Evolutionary conservation across 2,888 invertebrate species (phyloP).

Genomic region (Dromius quadrimaculatus): DNA sequence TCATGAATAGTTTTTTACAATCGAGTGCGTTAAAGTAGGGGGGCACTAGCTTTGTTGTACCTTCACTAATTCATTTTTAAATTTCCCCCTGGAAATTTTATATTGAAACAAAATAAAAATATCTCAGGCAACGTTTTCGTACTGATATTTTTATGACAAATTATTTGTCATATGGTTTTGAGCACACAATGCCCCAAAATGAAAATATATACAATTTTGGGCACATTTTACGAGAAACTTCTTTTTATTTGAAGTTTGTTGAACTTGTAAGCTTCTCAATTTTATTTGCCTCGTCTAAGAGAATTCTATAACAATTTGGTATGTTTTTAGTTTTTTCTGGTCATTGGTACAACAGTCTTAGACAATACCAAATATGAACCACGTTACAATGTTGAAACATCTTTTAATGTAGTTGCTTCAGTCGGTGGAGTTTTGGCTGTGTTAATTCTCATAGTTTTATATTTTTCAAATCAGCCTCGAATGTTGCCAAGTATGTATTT

Average conservation of each 20-base stretch:
- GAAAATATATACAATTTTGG: not conserved
- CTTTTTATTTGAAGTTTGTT: conserved; percentile 12
- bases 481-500: not conserved
- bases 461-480: not conserved
- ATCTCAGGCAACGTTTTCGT: no score
- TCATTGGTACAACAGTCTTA: not conserved
- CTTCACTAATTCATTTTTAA: no score
- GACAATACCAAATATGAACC: not conserved
- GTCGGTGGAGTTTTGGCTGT: not conserved
- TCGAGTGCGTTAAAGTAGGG: no score
- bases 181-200: not conserved
- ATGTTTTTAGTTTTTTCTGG: not conserved
- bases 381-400: not conserved
- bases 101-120: no score
- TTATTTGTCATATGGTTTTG: not conserved
- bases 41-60: no score
- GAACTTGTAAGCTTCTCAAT: conserved; percentile 22
- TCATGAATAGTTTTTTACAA: no score
- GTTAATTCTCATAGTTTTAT: not conserved
- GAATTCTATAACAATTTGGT: no score
- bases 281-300: no score
- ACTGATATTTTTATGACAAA: not conserved
- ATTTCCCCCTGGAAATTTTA: no score
- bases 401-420: not conserved
- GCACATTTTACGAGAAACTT: not conserved